phyloP scores from a whole-genome alignment of 1,140 invertebrate species.

The Ips nitidus region DNA sequence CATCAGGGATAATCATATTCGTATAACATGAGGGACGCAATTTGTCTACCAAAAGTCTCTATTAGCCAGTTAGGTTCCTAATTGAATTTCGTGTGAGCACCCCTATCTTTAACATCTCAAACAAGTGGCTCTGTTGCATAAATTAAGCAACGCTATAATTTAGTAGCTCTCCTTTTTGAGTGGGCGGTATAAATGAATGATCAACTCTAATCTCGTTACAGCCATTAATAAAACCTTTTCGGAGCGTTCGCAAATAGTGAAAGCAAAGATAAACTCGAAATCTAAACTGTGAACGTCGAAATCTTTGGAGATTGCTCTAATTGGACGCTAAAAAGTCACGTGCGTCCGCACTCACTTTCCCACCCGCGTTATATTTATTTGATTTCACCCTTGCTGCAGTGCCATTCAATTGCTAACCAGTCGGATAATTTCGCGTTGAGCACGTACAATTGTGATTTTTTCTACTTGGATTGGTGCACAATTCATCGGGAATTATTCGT shows the following conservation, averaged over 20 bases:
- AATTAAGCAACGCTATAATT: constrained; percentile 32
- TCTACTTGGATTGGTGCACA: constrained; percentile 20
- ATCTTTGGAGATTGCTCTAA: background rate
- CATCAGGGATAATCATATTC: constrained; percentile 5
- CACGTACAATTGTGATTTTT: constrained; percentile 17
- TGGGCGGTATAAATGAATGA: constrained; percentile 25
- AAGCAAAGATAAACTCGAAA: too few relatives aligned
- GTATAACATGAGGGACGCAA: constrained; percentile 34
- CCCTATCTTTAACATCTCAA: constrained; percentile 37
- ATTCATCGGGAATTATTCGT: constrained; percentile 11
- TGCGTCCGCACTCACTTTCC: constrained; percentile 3
- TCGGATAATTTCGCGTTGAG: constrained; percentile 19
- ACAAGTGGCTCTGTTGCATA: constrained; percentile 36
- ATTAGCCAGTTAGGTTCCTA: constrained; percentile 34
- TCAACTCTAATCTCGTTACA: constrained; percentile 23
- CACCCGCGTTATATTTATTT: constrained; percentile 30
- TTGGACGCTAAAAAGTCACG: background rate
- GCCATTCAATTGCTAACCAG: constrained; percentile 23
- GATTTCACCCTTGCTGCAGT: constrained; percentile 25
- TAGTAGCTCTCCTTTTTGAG: constrained; percentile 24
- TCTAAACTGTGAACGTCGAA: too few relatives aligned
- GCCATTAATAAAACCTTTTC: background rate
- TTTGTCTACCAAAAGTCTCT: constrained; percentile 37
- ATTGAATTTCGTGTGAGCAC: constrained; percentile 35
- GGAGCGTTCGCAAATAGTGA: background rate